phyloP scores from a whole-genome alignment of 2,888 invertebrate species.

The Macrosoma leucophasiata region DNA sequence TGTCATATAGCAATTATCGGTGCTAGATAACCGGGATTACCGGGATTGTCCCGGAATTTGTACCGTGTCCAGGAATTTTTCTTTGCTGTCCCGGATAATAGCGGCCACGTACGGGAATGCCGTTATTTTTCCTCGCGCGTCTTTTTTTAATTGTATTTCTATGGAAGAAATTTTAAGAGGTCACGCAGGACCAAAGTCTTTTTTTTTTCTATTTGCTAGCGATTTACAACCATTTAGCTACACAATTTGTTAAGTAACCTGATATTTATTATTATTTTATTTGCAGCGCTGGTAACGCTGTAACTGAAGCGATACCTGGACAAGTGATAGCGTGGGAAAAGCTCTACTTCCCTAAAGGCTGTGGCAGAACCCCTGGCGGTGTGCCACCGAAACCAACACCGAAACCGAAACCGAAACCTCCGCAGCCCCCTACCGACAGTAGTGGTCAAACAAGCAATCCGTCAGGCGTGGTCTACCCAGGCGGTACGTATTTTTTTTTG shows the following conservation, averaged over 20 bases:
- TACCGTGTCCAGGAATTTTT: too few species aligned
- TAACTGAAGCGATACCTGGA: constrained; percentile 26
- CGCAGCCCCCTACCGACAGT: constrained; percentile 49
- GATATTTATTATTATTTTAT: constrained; percentile 10
- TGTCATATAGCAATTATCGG: too few species aligned
- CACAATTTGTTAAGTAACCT: background rate
- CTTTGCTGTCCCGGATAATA: too few species aligned
- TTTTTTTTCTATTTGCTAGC: background rate
- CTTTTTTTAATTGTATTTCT: too few species aligned
- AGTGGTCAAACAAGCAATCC: constrained; percentile 55
- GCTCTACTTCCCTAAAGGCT: constrained; percentile 83
- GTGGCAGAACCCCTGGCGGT: constrained; percentile 76
- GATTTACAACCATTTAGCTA: background rate
- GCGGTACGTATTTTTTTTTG: too few species aligned
- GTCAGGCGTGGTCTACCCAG: constrained; percentile 39
- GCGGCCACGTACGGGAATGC: too few species aligned
- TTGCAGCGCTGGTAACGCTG: constrained; percentile 23
- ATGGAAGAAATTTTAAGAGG: too few species aligned
- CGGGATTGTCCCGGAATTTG: too few species aligned
- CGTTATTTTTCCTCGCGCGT: too few species aligned
- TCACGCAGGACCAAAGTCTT: too few species aligned
- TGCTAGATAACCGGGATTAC: too few species aligned
- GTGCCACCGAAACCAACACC: constrained; percentile 53
- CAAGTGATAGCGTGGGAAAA: constrained; percentile 78
- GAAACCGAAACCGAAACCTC: constrained; percentile 42